Percentiles rank a stretch among this genome's conserved stretches.
phyloP scores from a whole-genome alignment of 1,140 invertebrate species.

The Sitophilus oryzae region DNA sequence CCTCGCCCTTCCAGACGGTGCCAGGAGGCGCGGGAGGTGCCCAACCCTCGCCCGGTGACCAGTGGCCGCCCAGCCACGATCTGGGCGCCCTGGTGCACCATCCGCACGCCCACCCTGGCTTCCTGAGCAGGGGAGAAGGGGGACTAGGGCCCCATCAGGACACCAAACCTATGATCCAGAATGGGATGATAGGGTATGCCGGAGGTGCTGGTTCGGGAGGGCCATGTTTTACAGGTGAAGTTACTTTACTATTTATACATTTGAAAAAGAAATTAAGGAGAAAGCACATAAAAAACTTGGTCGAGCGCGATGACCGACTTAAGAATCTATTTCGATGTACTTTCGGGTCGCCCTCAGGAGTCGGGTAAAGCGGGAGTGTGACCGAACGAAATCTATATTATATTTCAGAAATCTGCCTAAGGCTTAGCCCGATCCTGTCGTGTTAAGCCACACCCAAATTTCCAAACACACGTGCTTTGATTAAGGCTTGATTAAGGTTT shows the following conservation, averaged over 20 bases:
- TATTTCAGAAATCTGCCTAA: too few relatives aligned
- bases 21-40: conserved; percentile 59
- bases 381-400: too few relatives aligned
- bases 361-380: too few relatives aligned
- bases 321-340: too few relatives aligned
- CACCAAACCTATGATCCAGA: conserved; percentile 67
- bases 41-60: conserved; percentile 48
- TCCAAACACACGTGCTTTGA: too few relatives aligned
- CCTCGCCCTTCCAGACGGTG: conserved; percentile 73
- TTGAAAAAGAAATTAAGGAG: not conserved
- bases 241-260: not conserved
- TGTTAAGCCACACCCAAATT: too few relatives aligned
- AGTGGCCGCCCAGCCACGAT: conserved; percentile 48
- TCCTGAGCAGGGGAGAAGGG: conserved; percentile 46
- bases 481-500: too few relatives aligned
- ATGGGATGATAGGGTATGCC: conserved; percentile 65
- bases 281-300: too few relatives aligned
- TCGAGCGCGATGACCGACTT: too few relatives aligned
- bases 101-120: conserved; percentile 55
- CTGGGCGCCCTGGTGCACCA: conserved; percentile 47
- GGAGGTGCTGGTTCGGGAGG: conserved; percentile 53
- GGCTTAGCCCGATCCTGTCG: too few relatives aligned
- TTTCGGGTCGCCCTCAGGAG: too few relatives aligned
- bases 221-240: conserved; percentile 66
- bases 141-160: conserved; percentile 51